A percentile compares a stretch with the other conserved stretches of the same genome.
Conservation (phyloP, 2,888 invertebrate species). For the Drosophila mercatorum region DNA sequence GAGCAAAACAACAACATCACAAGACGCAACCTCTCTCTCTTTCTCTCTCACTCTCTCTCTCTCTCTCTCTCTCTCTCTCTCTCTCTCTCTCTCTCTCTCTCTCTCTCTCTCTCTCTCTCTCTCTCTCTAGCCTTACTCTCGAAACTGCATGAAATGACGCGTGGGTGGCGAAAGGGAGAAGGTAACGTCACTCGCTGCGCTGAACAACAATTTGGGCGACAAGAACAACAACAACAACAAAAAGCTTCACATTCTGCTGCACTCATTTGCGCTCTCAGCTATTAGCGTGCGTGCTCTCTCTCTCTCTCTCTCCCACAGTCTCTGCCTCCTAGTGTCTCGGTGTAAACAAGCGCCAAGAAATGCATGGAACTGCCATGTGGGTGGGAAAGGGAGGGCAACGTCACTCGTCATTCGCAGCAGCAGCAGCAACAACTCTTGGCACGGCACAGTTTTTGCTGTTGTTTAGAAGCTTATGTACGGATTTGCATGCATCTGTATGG, state of each 20-base stretch:
- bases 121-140: neutral
- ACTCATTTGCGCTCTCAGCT: conserved; percentile 31
- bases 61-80: neutral
- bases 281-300: neutral
- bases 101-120: neutral
- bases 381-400: conserved; percentile 54
- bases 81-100: neutral
- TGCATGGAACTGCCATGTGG: conserved; percentile 59
- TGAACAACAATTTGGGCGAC: conserved; percentile 18
- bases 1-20: conserved; percentile 29
- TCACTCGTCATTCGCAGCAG: conserved; percentile 42
- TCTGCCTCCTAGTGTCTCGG: conserved; percentile 5
- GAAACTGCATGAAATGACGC: conserved; percentile 27
- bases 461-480: conserved; percentile 44
- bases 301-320: neutral
- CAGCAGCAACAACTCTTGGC: conserved; percentile 47
- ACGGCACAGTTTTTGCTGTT: conserved; percentile 62
- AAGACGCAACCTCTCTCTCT: conserved; percentile 22
- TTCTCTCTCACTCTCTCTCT: neutral
- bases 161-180: conserved; percentile 36
- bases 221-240: conserved; percentile 16
- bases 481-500: conserved; percentile 10
- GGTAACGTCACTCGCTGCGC: conserved; percentile 24
- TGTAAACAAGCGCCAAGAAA: conserved; percentile 71
- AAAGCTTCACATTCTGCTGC: conserved; percentile 18